A percentile compares a stretch with the other conserved stretches of the same genome.
Conservation (phyloP, 2,888 invertebrate species). For the Sycophila texana region DNA sequence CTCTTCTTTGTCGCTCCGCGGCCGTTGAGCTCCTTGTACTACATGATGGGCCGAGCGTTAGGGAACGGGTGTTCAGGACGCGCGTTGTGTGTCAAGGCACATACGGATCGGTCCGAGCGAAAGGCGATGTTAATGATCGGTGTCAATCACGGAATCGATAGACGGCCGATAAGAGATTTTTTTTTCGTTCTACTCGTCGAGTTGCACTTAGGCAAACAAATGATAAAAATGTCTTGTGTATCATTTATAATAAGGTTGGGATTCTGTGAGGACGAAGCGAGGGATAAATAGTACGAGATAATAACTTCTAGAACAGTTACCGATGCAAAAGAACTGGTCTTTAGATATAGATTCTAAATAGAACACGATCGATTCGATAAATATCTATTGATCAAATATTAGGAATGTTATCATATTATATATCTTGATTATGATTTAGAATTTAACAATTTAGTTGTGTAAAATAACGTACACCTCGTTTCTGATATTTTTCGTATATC, state of each 20-base stretch:
- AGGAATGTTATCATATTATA: no score
- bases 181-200: neutral
- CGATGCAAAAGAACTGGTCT: no score
- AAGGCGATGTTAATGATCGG: constrained; percentile 45
- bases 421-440: no score
- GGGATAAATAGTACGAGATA: no score
- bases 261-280: neutral
- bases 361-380: no score
- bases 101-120: constrained; percentile 13
- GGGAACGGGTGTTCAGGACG: neutral
- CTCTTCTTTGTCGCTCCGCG: constrained; percentile 22
- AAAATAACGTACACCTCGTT: no score
- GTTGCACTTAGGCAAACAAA: constrained; percentile 8
- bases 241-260: constrained; percentile 4
- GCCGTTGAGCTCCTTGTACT: constrained; percentile 40
- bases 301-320: no score
- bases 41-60: neutral
- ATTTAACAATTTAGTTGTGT: no score
- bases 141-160: constrained; percentile 39
- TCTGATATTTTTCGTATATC: no score
- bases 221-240: neutral
- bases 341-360: no score
- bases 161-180: constrained; percentile 24
- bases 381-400: no score
- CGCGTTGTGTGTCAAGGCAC: neutral